Base-by-base conservation (phyloP, 1,140 invertebrate species). In the Calosoma granatense region DNA sequence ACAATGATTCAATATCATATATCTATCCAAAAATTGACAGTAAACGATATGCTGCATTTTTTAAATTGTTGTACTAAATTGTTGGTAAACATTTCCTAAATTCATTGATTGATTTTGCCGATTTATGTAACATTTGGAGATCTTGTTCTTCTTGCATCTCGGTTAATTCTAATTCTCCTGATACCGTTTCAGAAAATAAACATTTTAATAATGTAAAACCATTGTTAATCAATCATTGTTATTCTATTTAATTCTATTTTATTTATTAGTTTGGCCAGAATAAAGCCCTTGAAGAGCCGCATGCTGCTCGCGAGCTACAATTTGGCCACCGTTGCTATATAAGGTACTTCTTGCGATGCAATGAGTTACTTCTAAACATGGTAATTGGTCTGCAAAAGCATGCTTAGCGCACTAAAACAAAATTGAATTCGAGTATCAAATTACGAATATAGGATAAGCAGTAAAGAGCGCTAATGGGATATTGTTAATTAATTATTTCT, bases 281-380 rank as follows among this genome's bases (percentile, higher is more conserved):
- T 51, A 51, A 51, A 51, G 19, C 43, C 19, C 12, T 12, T 12
- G 15, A 51, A 51, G 12, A 51, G 43, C 43, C 43, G 19, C 19
- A n/a, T 51, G 14, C 15, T 9, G 43, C 43, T 51, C 15, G 43
- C 43, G 43, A 51, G 43, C 43, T 17, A 17, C 43, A 4, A 17
- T 51, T 51, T 51, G 43, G 43, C 43, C 43, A 51, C 43, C 43
- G 43, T 51, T 51, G 43, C 15, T 19, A 51, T 51, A 51, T 51
- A 51, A n/a, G n/a, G n/a, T n/a, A n/a, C n/a, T n/a, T n/a, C n/a
- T n/a, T n/a, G n/a, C n/a, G n/a, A n/a, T n/a, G n/a, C n/a, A n/a
- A n/a, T n/a, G n/a, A n/a, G n/a, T n/a, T n/a, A n/a, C n/a, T n/a
- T n/a, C n/a, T n/a, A n/a, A n/a, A n/a, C n/a, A n/a, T n/a, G n/a